phyloP scores from a whole-genome alignment of 2,888 invertebrate species.

The Hoplodrina ambigua region DNA sequence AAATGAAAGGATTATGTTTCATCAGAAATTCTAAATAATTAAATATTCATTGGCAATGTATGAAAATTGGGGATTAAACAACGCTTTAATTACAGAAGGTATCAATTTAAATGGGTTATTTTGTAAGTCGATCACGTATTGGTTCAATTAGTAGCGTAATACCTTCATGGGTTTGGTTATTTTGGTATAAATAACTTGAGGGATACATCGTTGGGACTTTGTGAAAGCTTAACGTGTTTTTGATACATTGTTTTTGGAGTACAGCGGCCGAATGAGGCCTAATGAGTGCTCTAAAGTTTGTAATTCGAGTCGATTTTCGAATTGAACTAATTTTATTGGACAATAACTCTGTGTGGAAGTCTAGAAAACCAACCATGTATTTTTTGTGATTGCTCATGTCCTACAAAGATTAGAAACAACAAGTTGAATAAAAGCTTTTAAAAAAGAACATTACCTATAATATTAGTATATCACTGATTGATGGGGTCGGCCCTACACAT shows the following conservation, averaged over 20 bases:
- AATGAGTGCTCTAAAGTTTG: not conserved
- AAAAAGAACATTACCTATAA: too few species aligned
- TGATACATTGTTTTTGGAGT: not conserved
- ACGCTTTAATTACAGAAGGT: constrained; percentile 37
- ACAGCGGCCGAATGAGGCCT: too few species aligned
- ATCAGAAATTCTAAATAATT: constrained; percentile 44
- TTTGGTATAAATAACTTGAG: constrained; percentile 9
- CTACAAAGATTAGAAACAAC: too few species aligned
- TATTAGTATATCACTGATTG: too few species aligned
- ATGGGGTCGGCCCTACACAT: too few species aligned
- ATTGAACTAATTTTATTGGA: not conserved
- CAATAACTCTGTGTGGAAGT: too few species aligned
- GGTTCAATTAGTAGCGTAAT: constrained; percentile 34
- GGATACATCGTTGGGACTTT: not conserved
- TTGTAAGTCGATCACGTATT: constrained; percentile 26
- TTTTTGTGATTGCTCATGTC: too few species aligned
- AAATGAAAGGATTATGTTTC: constrained; percentile 45
- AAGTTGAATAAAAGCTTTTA: too few species aligned
- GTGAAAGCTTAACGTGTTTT: not conserved
- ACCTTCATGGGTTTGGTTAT: constrained; percentile 8
- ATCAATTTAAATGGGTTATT: constrained; percentile 40
- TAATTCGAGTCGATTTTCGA: not conserved
- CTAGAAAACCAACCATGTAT: too few species aligned
- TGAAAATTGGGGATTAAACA: constrained; percentile 49
- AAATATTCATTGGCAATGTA: constrained; percentile 53